These are phyloP conservation scores for Myotis brandtii DNA, from an alignment of 2,113 vertebrate species.

Conservation along the genomic window DNA sequence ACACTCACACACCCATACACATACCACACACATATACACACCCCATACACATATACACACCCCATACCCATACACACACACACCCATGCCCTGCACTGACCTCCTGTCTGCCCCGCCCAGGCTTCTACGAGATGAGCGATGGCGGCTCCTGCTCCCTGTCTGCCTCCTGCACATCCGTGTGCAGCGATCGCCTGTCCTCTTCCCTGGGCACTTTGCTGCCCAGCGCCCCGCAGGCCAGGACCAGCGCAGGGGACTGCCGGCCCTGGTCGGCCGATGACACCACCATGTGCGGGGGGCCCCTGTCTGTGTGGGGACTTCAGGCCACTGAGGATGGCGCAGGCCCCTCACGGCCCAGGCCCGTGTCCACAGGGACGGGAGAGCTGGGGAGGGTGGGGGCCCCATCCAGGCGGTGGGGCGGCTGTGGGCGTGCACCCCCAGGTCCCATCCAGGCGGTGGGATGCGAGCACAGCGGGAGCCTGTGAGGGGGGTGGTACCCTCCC, in stretches of 20 bases:
- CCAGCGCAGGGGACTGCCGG: slow-evolving; percentile 83
- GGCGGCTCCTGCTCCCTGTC: slow-evolving; percentile 94
- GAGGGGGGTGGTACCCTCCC: neutral
- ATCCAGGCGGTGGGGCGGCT: no score
- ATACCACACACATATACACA: neutral
- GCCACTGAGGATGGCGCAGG: slow-evolving; percentile 72
- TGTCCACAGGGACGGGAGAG: slow-evolving; percentile 93
- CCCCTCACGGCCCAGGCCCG: slow-evolving; percentile 88
- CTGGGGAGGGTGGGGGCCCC: rapidly evolving
- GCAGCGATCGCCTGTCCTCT: slow-evolving; percentile 92
- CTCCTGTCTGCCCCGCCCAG: slow-evolving; percentile 74
- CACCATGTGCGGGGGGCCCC: slow-evolving; percentile 82
- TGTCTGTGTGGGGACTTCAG: slow-evolving; percentile 84
- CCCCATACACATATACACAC: neutral
- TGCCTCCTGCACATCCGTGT: slow-evolving; percentile 95
- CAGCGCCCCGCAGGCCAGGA: slow-evolving; percentile 68
- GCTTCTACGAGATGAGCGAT: slow-evolving; percentile 97
- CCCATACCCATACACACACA: neutral
- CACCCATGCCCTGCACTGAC: neutral
- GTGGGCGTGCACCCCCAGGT: no score
- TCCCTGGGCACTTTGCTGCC: slow-evolving; percentile 89
- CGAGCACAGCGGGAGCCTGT: neutral
- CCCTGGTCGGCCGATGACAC: slow-evolving; percentile 93
- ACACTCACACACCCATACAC: neutral
- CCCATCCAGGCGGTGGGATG: rapidly evolving